phyloP scores from a whole-genome alignment of 1,140 invertebrate genomes.

The Mesaphorura yosii region DNA sequence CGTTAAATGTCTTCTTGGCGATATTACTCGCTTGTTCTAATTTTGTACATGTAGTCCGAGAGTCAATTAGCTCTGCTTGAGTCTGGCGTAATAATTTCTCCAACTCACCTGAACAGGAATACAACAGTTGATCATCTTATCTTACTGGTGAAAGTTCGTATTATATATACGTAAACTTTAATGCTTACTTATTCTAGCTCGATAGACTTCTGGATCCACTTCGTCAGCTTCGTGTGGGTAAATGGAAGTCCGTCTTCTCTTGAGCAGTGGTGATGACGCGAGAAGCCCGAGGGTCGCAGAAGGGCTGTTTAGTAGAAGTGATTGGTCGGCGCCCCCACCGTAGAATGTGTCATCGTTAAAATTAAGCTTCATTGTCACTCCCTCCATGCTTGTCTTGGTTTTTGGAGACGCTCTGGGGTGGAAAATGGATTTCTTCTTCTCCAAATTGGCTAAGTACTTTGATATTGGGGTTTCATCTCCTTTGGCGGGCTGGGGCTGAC shows the following conservation, averaged over 20 bases:
- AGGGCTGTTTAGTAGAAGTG: slow-evolving; percentile 15
- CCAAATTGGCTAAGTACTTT: slow-evolving; percentile 6
- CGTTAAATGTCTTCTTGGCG: slow-evolving; percentile 4
- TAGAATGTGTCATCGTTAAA: slow-evolving; percentile 27
- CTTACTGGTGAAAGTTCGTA: too few relatives aligned
- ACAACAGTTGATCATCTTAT: too few relatives aligned
- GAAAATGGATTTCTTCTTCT: neutral
- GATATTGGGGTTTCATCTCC: neutral
- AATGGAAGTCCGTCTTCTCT: slow-evolving; percentile 5
- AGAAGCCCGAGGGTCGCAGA: neutral
- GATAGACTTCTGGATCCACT: too few relatives aligned
- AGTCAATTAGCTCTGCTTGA: slow-evolving; percentile 22
- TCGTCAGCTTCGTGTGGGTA: slow-evolving; percentile 6
- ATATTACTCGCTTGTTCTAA: slow-evolving; percentile 23
- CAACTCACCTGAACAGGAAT: slow-evolving; percentile 23
- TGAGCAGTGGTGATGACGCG: neutral
- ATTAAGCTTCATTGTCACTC: slow-evolving; percentile 7
- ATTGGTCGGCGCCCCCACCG: slow-evolving; percentile 7
- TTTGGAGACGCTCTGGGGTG: neutral
- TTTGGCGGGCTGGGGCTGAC: too few relatives aligned
- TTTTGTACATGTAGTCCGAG: slow-evolving; percentile 12
- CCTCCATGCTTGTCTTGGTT: neutral
- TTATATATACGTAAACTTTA: too few relatives aligned
- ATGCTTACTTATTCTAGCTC: too few relatives aligned
- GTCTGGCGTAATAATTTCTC: slow-evolving; percentile 21